Percentiles rank a stretch among this genome's conserved stretches.
Conservation (phyloP, 30 jellyfish, hydroid and myxozoan genomes). For the Cassiopea andromeda region DNA sequence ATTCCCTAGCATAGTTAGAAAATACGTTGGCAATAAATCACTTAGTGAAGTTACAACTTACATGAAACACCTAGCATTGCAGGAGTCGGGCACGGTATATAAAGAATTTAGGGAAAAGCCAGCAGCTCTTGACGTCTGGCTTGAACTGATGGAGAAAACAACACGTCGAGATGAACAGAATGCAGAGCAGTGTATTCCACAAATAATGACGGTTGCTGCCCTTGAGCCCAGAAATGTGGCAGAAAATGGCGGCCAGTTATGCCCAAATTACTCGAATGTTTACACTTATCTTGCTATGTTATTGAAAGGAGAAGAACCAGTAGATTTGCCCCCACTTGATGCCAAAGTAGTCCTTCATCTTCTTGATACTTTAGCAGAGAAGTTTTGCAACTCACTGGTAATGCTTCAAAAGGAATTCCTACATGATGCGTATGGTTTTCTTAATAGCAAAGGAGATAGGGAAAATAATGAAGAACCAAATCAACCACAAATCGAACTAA, state of each 20-base stretch:
- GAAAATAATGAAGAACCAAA: background rate
- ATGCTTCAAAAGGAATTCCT: conserved; percentile 73
- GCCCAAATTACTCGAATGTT: conserved; percentile 62
- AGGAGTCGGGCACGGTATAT: conserved; percentile 58
- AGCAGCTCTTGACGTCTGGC: conserved; percentile 88
- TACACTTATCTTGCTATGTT: conserved; percentile 67
- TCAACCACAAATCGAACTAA: no score
- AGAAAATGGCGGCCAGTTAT: background rate
- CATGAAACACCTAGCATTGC: conserved; percentile 28
- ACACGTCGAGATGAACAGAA: conserved; percentile 41
- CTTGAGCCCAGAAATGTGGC: conserved; percentile 36
- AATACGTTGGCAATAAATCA: conserved; percentile 47
- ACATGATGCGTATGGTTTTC: conserved; percentile 61
- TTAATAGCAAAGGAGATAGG: conserved; percentile 15
- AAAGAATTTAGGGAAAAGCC: conserved; percentile 50
- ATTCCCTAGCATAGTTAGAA: conserved; percentile 2
- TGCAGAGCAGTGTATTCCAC: conserved; percentile 83
- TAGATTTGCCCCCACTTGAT: conserved; percentile 72
- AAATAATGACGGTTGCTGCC: conserved; percentile 86
- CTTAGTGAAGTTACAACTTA: conserved; percentile 45
- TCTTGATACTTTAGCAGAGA: conserved; percentile 59
- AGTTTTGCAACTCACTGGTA: conserved; percentile 66
- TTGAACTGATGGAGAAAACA: conserved; percentile 51
- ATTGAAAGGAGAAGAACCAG: conserved; percentile 65
- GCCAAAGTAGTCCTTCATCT: conserved; percentile 68